These are phyloP conservation scores for Drosophila murphyi DNA, from an alignment of 1,140 invertebrate species.

Conservation along the genomic window DNA sequence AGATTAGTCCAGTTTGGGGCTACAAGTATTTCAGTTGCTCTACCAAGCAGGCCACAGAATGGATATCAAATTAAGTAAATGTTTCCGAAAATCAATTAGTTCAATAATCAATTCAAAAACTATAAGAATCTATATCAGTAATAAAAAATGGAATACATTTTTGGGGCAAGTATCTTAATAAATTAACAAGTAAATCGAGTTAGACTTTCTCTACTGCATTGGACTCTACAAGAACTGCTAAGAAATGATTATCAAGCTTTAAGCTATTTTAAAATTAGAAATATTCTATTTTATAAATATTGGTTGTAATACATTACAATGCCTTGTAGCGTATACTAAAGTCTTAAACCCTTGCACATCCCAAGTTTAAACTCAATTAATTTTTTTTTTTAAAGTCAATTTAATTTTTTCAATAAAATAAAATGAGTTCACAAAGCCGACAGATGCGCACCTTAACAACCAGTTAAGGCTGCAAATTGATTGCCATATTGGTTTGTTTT, in stretches of 20 bases:
- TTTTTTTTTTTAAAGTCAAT: slow-evolving; percentile 7
- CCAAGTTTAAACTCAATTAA: slow-evolving; percentile 11
- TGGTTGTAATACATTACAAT: not conserved
- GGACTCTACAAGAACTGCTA: too few species aligned
- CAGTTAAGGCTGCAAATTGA: slow-evolving; percentile 19
- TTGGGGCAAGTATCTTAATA: not conserved
- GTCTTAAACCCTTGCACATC: not conserved
- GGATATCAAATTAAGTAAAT: not conserved
- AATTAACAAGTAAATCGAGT: not conserved
- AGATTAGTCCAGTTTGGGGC: slow-evolving; percentile 2
- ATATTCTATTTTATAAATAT: not conserved
- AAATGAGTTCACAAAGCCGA: slow-evolving; percentile 63
- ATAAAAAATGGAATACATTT: not conserved
- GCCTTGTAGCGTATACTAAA: not conserved
- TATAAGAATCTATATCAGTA: not conserved
- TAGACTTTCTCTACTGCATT: too few species aligned
- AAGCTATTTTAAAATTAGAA: too few species aligned
- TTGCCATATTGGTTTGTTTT: slow-evolving; percentile 8
- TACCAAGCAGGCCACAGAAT: slow-evolving; percentile 5
- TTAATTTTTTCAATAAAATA: slow-evolving; percentile 16
- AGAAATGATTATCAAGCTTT: too few species aligned
- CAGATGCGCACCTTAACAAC: slow-evolving; percentile 39
- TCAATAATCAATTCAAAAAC: not conserved
- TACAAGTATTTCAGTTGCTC: slow-evolving; percentile 6
- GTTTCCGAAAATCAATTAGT: not conserved